These are phyloP conservation scores for Momotus momota DNA, from an alignment of 2,797 vertebrate species.

Conservation along the genomic window DNA sequence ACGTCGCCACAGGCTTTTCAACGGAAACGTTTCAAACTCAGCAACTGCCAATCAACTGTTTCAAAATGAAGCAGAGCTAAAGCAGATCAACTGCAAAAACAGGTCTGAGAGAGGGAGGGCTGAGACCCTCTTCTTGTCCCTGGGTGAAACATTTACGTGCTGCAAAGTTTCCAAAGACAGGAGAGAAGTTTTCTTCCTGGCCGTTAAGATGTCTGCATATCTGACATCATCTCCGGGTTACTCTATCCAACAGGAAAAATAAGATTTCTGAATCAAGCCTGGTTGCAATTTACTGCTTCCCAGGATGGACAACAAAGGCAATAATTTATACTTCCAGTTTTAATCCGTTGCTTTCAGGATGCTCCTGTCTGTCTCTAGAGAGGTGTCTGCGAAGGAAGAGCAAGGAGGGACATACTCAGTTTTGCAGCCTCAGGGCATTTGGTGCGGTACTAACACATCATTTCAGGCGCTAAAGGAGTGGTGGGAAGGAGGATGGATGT, in stretches of 20 bases:
- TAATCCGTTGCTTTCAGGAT: neutral
- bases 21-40: neutral
- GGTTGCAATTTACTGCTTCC: neutral
- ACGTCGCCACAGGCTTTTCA: accelerated
- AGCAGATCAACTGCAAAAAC: neutral
- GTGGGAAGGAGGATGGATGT: neutral
- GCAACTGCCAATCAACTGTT: neutral
- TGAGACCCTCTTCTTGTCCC: neutral
- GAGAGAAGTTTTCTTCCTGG: neutral
- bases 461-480: neutral
- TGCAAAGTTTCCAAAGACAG: neutral
- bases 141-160: neutral
- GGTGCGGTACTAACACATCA: neutral
- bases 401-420: neutral
- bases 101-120: neutral
- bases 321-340: neutral
- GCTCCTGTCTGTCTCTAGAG: neutral
- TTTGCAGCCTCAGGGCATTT: neutral
- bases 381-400: neutral
- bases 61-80: neutral
- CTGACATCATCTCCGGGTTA: neutral
- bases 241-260: neutral
- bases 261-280: neutral
- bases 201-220: neutral
- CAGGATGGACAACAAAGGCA: neutral